phyloP scores from a whole-genome alignment of 2,113 vertebrate species.

The Dasyprocta punctata region DNA sequence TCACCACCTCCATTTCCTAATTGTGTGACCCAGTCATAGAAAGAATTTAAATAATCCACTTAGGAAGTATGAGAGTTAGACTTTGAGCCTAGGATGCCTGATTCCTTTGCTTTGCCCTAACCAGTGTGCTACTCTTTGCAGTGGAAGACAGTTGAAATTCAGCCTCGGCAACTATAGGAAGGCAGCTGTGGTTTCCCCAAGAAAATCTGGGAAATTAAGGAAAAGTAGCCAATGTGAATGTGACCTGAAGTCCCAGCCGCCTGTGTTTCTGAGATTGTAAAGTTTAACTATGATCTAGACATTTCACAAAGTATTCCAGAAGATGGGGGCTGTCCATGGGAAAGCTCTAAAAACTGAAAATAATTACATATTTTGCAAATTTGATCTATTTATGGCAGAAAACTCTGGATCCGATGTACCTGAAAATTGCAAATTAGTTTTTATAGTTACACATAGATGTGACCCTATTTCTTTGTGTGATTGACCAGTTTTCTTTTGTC shows the following conservation, averaged over 20 bases:
- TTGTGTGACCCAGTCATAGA: not conserved
- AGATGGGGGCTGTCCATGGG: not conserved
- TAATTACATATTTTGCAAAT: not conserved
- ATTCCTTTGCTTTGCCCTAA: not conserved
- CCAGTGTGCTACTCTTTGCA: not conserved
- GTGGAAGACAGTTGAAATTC: not conserved
- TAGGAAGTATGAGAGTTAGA: not conserved
- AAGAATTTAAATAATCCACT: not conserved
- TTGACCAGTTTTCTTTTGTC: not conserved
- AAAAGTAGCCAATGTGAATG: not conserved
- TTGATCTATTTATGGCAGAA: not conserved
- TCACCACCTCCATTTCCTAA: not conserved
- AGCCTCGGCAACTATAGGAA: not conserved
- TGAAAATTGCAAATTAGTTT: conserved; percentile 1
- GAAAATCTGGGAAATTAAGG: not conserved
- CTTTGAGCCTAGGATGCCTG: not conserved
- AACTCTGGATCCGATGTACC: not conserved
- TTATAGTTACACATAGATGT: not conserved
- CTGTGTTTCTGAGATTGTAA: not conserved
- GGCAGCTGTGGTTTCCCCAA: not conserved
- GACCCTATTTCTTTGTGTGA: not conserved
- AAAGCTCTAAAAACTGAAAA: not conserved
- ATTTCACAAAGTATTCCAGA: not conserved
- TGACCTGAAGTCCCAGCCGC: not conserved
- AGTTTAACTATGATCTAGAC: not conserved